Evolutionary conservation across 2,888 invertebrate genomes (phyloP).

Genomic region (Chloroclystis v-ata): DNA sequence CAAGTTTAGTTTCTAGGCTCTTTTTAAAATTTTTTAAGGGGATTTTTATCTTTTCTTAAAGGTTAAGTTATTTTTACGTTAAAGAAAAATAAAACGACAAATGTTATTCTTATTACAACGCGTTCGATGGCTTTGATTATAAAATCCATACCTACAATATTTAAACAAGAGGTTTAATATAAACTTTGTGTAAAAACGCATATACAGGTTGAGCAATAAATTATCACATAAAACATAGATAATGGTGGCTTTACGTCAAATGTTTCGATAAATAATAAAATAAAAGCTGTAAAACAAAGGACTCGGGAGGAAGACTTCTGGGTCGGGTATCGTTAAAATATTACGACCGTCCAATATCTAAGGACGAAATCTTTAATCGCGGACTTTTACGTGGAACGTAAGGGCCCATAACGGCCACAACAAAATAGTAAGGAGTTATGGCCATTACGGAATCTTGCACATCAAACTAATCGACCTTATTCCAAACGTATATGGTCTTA

Average conservation of each 20-base stretch:
- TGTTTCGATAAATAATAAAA: conserved; percentile 75
- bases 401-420: conserved; percentile 43
- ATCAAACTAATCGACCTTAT: conserved; percentile 52
- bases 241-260: conserved; percentile 64
- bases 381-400: conserved; percentile 57
- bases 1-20: not conserved
- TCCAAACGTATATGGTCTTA: too few relatives aligned
- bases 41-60: too few relatives aligned
- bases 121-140: too few relatives aligned
- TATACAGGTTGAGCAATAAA: conserved; percentile 50
- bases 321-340: conserved; percentile 69
- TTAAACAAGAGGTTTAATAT: too few relatives aligned
- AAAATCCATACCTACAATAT: too few relatives aligned
- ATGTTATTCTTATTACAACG: too few relatives aligned
- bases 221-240: conserved; percentile 64
- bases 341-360: conserved; percentile 72
- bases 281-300: conserved; percentile 68
- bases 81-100: too few relatives aligned
- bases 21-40: too few relatives aligned
- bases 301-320: conserved; percentile 43
- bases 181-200: conserved; percentile 26
- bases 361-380: conserved; percentile 72
- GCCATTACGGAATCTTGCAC: conserved; percentile 47
- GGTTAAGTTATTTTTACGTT: too few relatives aligned
- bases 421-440: conserved; percentile 50